Base-by-base conservation (phyloP, 2,888 invertebrate species). In the Tinea trinotella region DNA sequence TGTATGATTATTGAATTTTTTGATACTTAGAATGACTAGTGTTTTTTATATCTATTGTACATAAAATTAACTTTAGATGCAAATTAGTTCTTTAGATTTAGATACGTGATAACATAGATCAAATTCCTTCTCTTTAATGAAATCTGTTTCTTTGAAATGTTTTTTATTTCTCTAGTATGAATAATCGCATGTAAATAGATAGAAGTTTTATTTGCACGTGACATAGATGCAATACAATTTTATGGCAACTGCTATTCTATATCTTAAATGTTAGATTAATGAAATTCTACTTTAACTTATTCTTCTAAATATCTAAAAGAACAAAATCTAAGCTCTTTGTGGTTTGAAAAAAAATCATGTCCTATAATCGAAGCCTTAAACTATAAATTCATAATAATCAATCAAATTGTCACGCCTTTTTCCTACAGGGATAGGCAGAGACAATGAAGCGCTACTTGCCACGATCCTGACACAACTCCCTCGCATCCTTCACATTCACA, bases 151-250 rank as follows among this genome's bases (percentile, higher is more conserved):
- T 64, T 63, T 60, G 56, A 57, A 50, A 59, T 62, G 63, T 58
- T 66, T 66, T 71, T 74, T 74, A 59, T 71, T 69, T 74, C 59
- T 66, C 61, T 74, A 74, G 75, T 68, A 66, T 71, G 64, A 67
- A 59, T 59, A 15, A 66, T 61, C 76, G 80, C 75, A 73, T n/a
- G 22, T 35, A 53, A 65, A 62, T 60, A 65, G 67, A 64, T 77
- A 81, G 80, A 71, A 65, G 61, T 67, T 73, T 70, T 76, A 70
- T 76, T 69, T 82, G 83, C 82, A 84, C 82, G 82, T 64, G 62
- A 67, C 64, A 54, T 65, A 58, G 59, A 58, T 56, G 20, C 62
- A 40, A 54, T 30, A 12, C 15, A 40, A 40, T 40, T 24, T 40
- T 15, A 40, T 40, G 15, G 15, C 40, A 4, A 12, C 40, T 40